phyloP scores from a whole-genome alignment of 2,113 vertebrate genomes.

The Pseudorhombus dupliciocellatus region DNA sequence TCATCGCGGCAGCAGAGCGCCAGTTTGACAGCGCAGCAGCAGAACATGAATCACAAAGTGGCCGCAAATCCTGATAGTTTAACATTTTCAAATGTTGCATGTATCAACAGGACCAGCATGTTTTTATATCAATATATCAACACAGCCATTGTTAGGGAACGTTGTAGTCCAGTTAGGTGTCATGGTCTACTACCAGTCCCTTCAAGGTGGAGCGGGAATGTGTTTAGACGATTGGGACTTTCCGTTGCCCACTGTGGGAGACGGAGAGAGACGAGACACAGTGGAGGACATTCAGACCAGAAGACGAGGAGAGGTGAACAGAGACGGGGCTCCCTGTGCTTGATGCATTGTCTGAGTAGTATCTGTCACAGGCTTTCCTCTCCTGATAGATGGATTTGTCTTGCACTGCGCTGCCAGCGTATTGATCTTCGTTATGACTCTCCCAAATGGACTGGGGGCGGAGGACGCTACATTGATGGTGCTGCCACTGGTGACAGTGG shows the following conservation, averaged over 20 bases:
- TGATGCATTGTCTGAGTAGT: conserved; percentile 52
- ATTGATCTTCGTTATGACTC: conserved; percentile 66
- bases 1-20: conserved; percentile 45
- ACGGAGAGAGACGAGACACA: conserved; percentile 22
- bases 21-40: conserved; percentile 49
- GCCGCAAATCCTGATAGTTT: conserved; percentile 32
- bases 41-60: conserved; percentile 21
- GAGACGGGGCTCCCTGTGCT: conserved; percentile 36
- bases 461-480: conserved; percentile 24
- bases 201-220: conserved; percentile 55
- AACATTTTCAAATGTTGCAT: conserved; percentile 51
- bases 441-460: conserved; percentile 47
- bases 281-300: conserved; percentile 25
- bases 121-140: conserved; percentile 55
- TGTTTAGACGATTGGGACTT: conserved; percentile 66
- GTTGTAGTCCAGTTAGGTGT: conserved; percentile 18
- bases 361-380: conserved; percentile 31
- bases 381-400: conserved; percentile 61
- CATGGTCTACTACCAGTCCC: conserved; percentile 21
- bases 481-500: conserved; percentile 19
- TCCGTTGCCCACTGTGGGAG: conserved; percentile 35
- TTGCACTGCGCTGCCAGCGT: conserved; percentile 22
- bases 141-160: conserved; percentile 44
- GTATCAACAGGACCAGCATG: conserved; percentile 42
- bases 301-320: conserved; percentile 25